Evolutionary conservation across 2,888 invertebrate species (phyloP), one percentile per base, ranked within the genome.

Genomic region (Reticulitermes lucifugus): DNA sequence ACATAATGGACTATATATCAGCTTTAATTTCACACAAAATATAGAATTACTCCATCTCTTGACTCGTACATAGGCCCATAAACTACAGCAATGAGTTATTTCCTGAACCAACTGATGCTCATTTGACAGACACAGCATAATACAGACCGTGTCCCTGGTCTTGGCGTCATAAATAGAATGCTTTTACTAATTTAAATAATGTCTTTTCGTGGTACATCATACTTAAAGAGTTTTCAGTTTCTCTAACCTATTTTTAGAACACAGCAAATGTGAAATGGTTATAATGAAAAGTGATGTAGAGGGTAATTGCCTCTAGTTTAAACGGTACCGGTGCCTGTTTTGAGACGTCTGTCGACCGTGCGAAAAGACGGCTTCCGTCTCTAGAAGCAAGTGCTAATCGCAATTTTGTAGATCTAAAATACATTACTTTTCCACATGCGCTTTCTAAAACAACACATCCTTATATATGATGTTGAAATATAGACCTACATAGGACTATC

Each of bases 21-120:
- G 65, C n/a, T 65, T 65, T 65, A 65, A 65, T 65, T 65, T 65
- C 65, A 65, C 65, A 65, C 65, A 65, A 25, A 65, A 25, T 7
- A 7, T 25, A 65, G 65, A 25, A 65, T 65, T 65, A 65, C 65
- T 25, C 25, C 25, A 14, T 60, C 25, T 65, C 25, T 65, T n/a
- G 65, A 25, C 65, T n/a, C 65, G 25, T 65, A 25, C 12, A 12
- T 6, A 5, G 65, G 10, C n/a, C 9, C 25, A 65, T 65, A n/a
- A 65, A 65, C 65, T n/a, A 3, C n/a, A 10, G 65, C 12, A 25
- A n/a, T 65, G n/a, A 65, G n/a, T 65, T 65, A 65, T 65, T 25
- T 65, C 7, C 25, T 7, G n/a, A 25, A n/a, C 25, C n/a, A n/a
- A 65, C 14, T n/a, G 65, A 65, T n/a, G 65, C 25, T 65, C 65